These are phyloP conservation scores for Agrypnia vestita DNA, from an alignment of 1,140 invertebrate genomes.

Conservation along the genomic window DNA sequence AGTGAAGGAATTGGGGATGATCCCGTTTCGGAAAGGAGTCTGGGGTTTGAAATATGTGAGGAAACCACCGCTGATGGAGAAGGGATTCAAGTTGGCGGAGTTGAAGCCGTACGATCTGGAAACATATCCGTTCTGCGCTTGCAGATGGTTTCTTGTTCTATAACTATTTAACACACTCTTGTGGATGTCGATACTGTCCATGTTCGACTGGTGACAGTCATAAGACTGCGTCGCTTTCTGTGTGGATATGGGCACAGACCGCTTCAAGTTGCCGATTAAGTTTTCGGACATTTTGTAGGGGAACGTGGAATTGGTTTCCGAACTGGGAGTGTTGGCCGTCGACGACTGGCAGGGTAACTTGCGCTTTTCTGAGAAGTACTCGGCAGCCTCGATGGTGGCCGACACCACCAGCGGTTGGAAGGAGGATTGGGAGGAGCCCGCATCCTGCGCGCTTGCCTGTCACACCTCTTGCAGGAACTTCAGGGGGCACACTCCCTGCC, in stretches of 20 bases:
- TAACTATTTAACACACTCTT: constrained; percentile 41
- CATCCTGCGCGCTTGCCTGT: constrained; percentile 68
- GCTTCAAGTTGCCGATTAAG: constrained; percentile 53
- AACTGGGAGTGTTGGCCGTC: constrained; percentile 41
- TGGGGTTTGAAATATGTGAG: constrained; percentile 49
- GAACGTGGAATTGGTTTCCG: constrained; percentile 43
- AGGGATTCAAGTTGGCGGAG: constrained; percentile 56
- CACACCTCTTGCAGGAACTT: constrained; percentile 91
- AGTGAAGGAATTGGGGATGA: constrained; percentile 29
- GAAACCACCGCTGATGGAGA: constrained; percentile 53
- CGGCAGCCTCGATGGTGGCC: constrained; percentile 18
- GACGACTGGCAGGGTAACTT: constrained; percentile 36
- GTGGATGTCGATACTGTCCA: constrained; percentile 36
- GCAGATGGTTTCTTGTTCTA: constrained; percentile 20
- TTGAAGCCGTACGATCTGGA: constrained; percentile 54
- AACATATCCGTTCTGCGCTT: constrained; percentile 8
- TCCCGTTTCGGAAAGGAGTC: constrained; percentile 37
- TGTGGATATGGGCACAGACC: constrained; percentile 55
- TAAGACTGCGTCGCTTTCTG: constrained; percentile 48
- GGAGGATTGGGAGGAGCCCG: constrained; percentile 27
- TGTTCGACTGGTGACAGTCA: constrained; percentile 7
- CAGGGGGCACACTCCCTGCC: constrained; percentile 86
- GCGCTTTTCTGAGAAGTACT: constrained; percentile 31
- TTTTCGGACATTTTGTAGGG: constrained; percentile 54
- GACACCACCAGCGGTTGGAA: not conserved